Evolutionary conservation across 2,797 vertebrate genomes (phyloP), one percentile per base, ranked within the genome.

Genomic region (Synanceia verrucosa): DNA sequence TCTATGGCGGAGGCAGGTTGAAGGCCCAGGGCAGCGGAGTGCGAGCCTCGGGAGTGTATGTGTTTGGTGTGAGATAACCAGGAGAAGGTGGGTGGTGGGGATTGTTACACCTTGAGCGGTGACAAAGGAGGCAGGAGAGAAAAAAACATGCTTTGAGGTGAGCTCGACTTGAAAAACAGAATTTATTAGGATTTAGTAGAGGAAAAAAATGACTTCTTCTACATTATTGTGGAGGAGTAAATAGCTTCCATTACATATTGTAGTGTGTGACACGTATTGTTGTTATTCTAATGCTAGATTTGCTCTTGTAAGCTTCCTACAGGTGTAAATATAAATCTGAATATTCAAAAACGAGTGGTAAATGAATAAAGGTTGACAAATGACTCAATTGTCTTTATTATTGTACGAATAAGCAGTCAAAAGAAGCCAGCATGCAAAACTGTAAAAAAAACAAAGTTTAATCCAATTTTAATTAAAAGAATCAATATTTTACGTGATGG

Each of bases 31-130:
- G 86, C 71, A 82, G 63, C 75, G 19, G 83, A 75, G 70, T 44
- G 59, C 43, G 2, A 78, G 88, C 89, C 90, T 87, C 63, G 48
- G 88, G 88, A 86, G 75, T 60, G 71, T 83, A 85, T 89, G 88
- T 92, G 92, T 88, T 89, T 69, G 79, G 83, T 82, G 79, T 33
- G 82, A 92, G 92, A 92, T 93, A 93, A 92, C 86, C 82, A 69
- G 72, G 70, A 55, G 55, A 69, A 76, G 79, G 83, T 72, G 77
- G 88, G 80, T 76, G 84, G 80, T 58, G 55, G 41, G 60, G 73
- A 79, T 50, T 52, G 79, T 64, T 85, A 41, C 67, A 87, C 89
- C 84, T 85, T 65, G 11, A 86, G 85, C 74, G 7, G n/a, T 56
- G 63, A 75, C 21, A 59, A 73, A 74, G 61, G 62, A 83, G 46